Evolutionary conservation across 2,113 vertebrate genomes (phyloP).

Genomic region (Grallaria varia): DNA sequence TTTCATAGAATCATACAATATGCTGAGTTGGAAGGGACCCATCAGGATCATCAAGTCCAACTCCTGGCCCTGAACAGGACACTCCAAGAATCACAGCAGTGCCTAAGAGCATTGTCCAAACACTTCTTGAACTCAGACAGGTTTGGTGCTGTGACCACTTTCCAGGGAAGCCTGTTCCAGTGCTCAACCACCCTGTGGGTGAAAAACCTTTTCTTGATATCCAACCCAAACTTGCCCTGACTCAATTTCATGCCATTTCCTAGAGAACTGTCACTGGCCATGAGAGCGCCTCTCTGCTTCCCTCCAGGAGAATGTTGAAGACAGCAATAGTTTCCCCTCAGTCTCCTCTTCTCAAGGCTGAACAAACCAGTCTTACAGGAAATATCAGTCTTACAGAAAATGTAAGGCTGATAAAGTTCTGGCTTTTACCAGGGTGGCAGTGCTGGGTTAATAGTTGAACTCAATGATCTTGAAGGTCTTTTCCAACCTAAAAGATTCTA

Average conservation of each 20-base stretch:
- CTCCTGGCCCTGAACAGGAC: background rate
- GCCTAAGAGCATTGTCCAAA: background rate
- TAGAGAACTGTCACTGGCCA: fast-evolving
- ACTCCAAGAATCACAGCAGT: background rate
- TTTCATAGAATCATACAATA: background rate
- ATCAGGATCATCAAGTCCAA: background rate
- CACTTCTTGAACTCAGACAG: fast-evolving
- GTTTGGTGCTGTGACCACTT: background rate
- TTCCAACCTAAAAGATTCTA: background rate
- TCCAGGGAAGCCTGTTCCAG: background rate
- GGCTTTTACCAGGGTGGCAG: background rate
- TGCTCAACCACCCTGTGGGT: fast-evolving
- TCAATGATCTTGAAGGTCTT: background rate
- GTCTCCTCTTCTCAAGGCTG: background rate
- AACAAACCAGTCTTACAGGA: background rate
- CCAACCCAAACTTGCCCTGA: background rate
- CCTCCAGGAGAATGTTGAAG: fast-evolving
- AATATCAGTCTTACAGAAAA: background rate
- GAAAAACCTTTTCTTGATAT: background rate
- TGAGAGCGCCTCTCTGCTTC: background rate
- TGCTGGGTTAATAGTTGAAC: background rate
- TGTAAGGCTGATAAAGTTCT: background rate
- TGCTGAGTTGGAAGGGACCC: background rate
- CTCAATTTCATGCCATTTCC: background rate
- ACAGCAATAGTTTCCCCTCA: background rate